These are phyloP conservation scores for Epistrophella euchroma DNA, from an alignment of 2,888 invertebrate species.

Conservation along the genomic window DNA sequence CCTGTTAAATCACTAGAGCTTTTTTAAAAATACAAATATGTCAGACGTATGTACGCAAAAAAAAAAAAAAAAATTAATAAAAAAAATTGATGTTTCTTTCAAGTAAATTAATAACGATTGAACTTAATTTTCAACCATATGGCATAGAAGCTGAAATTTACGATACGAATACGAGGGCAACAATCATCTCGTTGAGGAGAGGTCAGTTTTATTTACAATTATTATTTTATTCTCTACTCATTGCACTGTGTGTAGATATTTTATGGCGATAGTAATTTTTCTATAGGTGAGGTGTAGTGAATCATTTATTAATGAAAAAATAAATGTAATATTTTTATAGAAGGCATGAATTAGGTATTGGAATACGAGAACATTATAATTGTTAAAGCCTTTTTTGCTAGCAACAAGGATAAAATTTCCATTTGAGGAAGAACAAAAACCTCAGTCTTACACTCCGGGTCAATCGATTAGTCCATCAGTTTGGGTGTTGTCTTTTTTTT, in stretches of 20 bases:
- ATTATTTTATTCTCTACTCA: background rate
- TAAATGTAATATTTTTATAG: no score
- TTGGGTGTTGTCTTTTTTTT: no score
- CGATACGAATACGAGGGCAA: constrained; percentile 18
- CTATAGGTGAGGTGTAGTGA: constrained; percentile 5
- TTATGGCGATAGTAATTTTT: background rate
- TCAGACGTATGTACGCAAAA: no score
- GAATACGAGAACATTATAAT: no score
- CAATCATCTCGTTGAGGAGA: constrained; percentile 54
- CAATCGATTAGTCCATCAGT: no score
- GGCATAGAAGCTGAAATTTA: constrained; percentile 2
- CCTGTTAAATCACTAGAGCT: constrained; percentile 6
- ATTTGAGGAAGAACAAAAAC: no score
- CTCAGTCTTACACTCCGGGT: no score
- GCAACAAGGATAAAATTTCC: no score
- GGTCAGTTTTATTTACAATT: constrained; percentile 64
- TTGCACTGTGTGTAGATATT: background rate
- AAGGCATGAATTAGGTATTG: no score
- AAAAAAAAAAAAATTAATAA: no score
- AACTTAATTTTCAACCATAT: constrained; percentile 34
- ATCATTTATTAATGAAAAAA: constrained; percentile 3
- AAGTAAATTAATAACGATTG: constrained; percentile 45
- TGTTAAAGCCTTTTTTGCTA: no score
- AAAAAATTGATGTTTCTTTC: constrained; percentile 6
- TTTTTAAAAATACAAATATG: background rate